Percentiles rank a stretch among this genome's conserved stretches.
These are phyloP conservation scores for Phallusia fumigata DNA, from an alignment of 23 tunicate species.

Conservation along the genomic window DNA sequence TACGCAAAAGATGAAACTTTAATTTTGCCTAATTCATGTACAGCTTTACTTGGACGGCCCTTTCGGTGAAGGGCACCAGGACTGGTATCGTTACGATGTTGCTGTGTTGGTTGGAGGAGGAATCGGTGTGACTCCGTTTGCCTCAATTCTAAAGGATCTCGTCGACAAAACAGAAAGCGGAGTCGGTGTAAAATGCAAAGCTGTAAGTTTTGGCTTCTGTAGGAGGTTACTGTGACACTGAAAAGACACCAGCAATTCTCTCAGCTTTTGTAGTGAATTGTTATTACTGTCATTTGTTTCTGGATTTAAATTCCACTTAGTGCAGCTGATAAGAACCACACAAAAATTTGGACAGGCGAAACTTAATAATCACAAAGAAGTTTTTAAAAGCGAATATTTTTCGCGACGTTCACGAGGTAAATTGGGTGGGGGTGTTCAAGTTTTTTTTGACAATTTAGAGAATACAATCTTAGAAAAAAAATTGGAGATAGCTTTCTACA, in stretches of 20 bases:
- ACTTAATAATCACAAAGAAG: too few species aligned
- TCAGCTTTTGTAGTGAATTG: background rate
- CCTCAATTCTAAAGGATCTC: conserved; percentile 94
- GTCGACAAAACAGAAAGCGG: conserved; percentile 56
- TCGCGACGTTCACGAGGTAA: too few species aligned
- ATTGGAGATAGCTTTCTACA: background rate
- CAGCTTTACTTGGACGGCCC: conserved; percentile 97
- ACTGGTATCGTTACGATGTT: conserved; percentile 90
- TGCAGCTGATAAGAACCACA: too few species aligned
- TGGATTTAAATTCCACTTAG: too few species aligned
- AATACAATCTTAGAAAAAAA: too few species aligned
- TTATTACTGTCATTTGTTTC: too few species aligned
- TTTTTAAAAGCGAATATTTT: too few species aligned
- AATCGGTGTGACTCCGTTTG: conserved; percentile 99
- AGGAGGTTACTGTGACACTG: background rate
- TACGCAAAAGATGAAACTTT: too few species aligned
- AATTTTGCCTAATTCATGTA: background rate
- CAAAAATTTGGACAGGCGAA: too few species aligned
- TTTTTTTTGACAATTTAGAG: too few species aligned
- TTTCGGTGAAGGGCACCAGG: conserved; percentile 99
- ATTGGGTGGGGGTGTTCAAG: too few species aligned
- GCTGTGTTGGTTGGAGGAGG: conserved; percentile 96
- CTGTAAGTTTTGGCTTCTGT: conserved; percentile 21
- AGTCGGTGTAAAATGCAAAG: conserved; percentile 31
- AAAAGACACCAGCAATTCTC: background rate